phyloP scores from a whole-genome alignment of 2,797 vertebrate genomes.

The Fundulus diaphanus region DNA sequence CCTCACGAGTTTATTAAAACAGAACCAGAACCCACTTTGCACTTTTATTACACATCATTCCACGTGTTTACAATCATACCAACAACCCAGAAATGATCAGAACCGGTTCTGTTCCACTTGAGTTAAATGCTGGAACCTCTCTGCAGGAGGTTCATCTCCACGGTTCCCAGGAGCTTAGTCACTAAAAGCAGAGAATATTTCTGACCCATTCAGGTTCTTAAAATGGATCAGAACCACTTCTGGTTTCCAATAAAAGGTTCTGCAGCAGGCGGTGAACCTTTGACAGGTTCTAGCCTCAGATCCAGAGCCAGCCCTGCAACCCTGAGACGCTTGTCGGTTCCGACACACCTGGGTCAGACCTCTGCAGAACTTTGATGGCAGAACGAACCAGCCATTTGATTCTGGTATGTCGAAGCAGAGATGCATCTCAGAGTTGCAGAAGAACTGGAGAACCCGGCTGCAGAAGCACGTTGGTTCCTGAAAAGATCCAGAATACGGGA shows the following conservation, averaged over 20 bases:
- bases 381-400: not conserved
- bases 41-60: constrained; percentile 23
- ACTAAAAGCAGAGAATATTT: not conserved
- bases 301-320: not conserved
- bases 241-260: not conserved
- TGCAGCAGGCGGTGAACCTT: not conserved
- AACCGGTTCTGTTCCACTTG: constrained; percentile 4
- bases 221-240: not conserved
- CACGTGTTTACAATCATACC: constrained; percentile 8
- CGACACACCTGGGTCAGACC: not conserved
- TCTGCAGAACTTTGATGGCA: not conserved
- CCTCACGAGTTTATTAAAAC: not conserved
- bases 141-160: not conserved
- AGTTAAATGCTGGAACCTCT: not conserved
- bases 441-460: not conserved
- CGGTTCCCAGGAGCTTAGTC: not conserved
- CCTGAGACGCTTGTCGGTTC: not conserved
- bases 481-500: not conserved
- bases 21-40: constrained; percentile 3
- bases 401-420: not conserved
- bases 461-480: not conserved
- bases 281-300: not conserved
- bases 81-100: constrained; percentile 10
- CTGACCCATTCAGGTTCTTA: not conserved
- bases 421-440: not conserved